These are phyloP conservation scores for Platypus cylindrus DNA, from an alignment of 2,888 invertebrate genomes.

Conservation along the genomic window DNA sequence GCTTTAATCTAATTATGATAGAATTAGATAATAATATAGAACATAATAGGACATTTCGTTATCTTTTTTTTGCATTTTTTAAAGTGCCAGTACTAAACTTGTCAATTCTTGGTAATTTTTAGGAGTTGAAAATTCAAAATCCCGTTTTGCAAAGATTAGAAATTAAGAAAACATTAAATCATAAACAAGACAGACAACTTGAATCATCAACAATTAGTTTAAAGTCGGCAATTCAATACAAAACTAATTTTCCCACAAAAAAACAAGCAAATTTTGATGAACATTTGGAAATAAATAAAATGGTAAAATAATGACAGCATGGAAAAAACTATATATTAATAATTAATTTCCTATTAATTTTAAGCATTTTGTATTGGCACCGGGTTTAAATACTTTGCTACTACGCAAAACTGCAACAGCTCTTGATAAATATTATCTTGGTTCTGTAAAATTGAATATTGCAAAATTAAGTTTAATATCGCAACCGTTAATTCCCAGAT, in stretches of 20 bases:
- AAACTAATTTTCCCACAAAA: constrained; percentile 43
- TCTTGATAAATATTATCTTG: constrained; percentile 58
- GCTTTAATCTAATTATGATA: too few relatives aligned
- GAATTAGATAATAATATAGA: too few relatives aligned
- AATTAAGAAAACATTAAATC: constrained; percentile 59
- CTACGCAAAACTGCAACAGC: constrained; percentile 48
- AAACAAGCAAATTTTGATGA: constrained; percentile 24
- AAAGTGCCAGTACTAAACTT: too few relatives aligned
- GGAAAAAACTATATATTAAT: too few relatives aligned
- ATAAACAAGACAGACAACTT: constrained; percentile 70
- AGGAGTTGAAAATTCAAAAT: constrained; percentile 47
- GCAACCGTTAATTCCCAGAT: constrained; percentile 42
- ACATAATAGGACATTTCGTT: too few relatives aligned
- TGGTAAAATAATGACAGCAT: too few relatives aligned
- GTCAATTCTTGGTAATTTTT: too few relatives aligned
- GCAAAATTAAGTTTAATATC: constrained; percentile 64
- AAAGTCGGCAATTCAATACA: constrained; percentile 49
- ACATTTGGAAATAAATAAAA: constrained; percentile 24
- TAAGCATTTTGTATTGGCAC: constrained; percentile 31
- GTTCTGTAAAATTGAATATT: constrained; percentile 53
- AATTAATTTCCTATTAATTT: too few relatives aligned
- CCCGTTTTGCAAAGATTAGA: constrained; percentile 46
- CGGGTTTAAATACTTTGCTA: constrained; percentile 52
- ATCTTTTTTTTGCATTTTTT: too few relatives aligned
- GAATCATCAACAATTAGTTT: constrained; percentile 64